Base-by-base conservation (phyloP, 2,113 vertebrate species). In the Entelurus aequoreus region DNA sequence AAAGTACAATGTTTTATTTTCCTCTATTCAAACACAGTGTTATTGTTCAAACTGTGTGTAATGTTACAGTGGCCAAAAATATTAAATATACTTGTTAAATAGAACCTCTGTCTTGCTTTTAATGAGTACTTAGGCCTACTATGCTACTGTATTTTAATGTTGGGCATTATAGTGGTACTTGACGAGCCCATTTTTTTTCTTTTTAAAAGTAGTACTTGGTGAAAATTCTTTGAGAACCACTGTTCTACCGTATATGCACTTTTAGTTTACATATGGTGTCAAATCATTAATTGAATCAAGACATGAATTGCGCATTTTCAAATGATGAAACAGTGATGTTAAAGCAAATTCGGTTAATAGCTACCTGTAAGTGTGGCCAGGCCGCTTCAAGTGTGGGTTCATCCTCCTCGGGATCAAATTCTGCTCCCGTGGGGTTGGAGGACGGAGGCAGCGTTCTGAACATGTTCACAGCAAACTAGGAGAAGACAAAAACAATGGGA, bases 401-500 rank as follows among this genome's bases (percentile, higher is more conserved):
- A 49, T 98, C 95, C 81, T 98, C 96, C 77, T 98, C 96, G 14
- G 96, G 96, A 84, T 98, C 96, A 81, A 98, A 98, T 78, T 98
- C 96, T 37, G 96, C 96, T 87, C 96, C 96, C 46, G 96, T 98
- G 4, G 96, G 96, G 77, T 98, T 98, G 74, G 95, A 97, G 52
- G 96, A 98, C 37, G 96, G 96, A 56, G 96, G 96, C 84, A 98
- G 90, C 15, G 94, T 95, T 83, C 95, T 90, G 86, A 98, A 98
- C 95, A 98, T 97, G 70, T 98, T 98, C 86, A 98, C 94, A 66
- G 95, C 94, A 89, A 98, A 98, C 96, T 98, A 72, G 48, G 68
- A 50, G 52, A 16, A 50, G 59, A 48, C 48, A 48, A 47, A 57
- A 21, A 65, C 15, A 59, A 54, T 48, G 1, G 10, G 48, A 42